Evolutionary conservation across 2,113 vertebrate genomes (phyloP), one percentile per base, ranked within the genome.

Genomic region (Otis tarda): DNA sequence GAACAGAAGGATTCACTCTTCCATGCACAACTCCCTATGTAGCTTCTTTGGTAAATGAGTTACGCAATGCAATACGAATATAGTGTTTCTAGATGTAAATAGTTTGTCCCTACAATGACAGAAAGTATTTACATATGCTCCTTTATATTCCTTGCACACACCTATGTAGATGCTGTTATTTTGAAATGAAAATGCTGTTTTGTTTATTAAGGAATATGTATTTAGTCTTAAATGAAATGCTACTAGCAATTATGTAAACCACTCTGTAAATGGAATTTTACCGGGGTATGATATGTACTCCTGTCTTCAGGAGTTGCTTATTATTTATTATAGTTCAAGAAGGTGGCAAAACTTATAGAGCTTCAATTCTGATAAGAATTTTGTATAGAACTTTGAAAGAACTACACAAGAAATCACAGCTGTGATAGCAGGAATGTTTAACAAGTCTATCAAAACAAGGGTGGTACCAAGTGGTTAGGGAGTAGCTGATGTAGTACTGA

Each of bases 371-470:
- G 57, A 33, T 47, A 74, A 84, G 74, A 70, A 57, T 75, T 88
- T 64, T 3, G 0, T 60, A 7, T 5, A 61, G 64, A 74, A n/a
- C 28, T 74, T 70, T 61, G 52, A 70, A 92, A 88, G 60, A 82
- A 52, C 18, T 14, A 14, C 61, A 53, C 3, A 8, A 82, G 37
- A 78, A 94, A 75, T 79, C 19, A 12, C 43, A 56, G 23, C 33
- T 67, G 60, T 78, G 87, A 88, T 88, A 85, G 70, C 56, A 94
- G 79, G 21, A 83, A 57, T 82, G 88, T 60, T 75, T 92, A 85
- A 71, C 18, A 49, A 63, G 67, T 75, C 89, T 79, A 8, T 83
- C 70, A 87, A 80, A 93, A 86, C 61, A 94, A 76, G 68, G 45
- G 77, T 91, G 87, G 68, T 91, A 95, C 53, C 71, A 47, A 56